Base-by-base conservation (phyloP, 2,888 invertebrate species). In the Nymphalis urticae region DNA sequence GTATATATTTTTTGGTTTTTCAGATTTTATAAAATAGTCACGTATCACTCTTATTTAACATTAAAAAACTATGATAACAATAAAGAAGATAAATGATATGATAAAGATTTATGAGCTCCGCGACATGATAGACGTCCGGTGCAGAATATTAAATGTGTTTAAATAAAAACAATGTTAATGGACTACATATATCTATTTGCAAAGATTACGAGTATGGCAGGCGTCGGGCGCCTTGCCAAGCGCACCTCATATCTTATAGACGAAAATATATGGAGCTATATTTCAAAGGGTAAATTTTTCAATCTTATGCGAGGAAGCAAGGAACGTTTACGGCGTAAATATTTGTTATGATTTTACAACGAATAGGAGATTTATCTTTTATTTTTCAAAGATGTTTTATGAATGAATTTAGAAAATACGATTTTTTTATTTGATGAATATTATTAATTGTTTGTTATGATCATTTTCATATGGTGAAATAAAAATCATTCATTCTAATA, bases 121-220 rank as follows among this genome's bases (percentile, higher is more conserved):
- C 36, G 54, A 47, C 48, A 56, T 64, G 2, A 64, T 48, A 42
- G 21, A 36, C 19, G 21, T 47, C 42, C 27, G 24, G 48, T 56
- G 36, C 51, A 32, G 47, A 48, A 61, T 60, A 54, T 61, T 54
- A 48, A 59, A 59, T 36, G 16, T 53, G 51, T 32, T 53, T 42
- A 60, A 67, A 64, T 61, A 42, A 64, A 66, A 68, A 68, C 27
- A 27, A 51, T 32, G 27, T 68, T 67, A 59, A 62, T 64, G 51
- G 17, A 63, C 59, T 62, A 67, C 64, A 54, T 54, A 66, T 63
- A 61, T 68, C 58, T 48, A 53, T 54, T 62, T 50, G 58, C 58
- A 59, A 63, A 68, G 50, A 62, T 61, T 66, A 53, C 32, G 21
- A 32, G 53, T 61, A 66, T 48, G 60, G 54, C 66, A 66, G 66